Evolutionary conservation across 2,113 vertebrate genomes (phyloP).

Genomic region (Xiphophorus hellerii): DNA sequence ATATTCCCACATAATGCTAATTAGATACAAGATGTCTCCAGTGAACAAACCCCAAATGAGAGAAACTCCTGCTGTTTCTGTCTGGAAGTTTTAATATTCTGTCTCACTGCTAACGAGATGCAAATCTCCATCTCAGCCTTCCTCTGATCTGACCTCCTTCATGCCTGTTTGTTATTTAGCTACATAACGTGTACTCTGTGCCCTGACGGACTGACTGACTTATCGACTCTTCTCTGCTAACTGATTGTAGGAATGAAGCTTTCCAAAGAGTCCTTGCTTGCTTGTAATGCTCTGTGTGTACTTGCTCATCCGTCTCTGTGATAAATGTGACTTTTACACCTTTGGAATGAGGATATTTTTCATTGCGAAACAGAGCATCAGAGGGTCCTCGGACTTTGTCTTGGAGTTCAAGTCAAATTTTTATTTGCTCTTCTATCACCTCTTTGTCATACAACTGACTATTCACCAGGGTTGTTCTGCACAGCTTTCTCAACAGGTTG

Average conservation of each 20-base stretch:
- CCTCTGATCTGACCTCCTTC: background rate
- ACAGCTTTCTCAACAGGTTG: no score
- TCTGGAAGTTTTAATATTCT: background rate
- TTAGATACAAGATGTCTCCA: constrained; percentile 47
- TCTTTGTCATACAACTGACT: no score
- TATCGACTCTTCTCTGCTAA: background rate
- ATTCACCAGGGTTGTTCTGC: no score
- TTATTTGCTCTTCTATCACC: no score
- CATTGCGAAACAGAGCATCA: no score
- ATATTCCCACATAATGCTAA: constrained; percentile 48
- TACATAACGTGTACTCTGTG: constrained; percentile 20
- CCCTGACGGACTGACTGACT: background rate
- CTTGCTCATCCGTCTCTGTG: background rate
- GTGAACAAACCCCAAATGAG: constrained; percentile 8
- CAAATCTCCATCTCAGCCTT: background rate
- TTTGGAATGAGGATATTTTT: background rate
- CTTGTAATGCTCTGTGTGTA: background rate
- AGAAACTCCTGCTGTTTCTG: background rate
- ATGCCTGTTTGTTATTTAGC: constrained; percentile 23
- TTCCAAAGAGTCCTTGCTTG: constrained; percentile 3
- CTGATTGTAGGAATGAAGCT: background rate
- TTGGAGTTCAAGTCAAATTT: no score
- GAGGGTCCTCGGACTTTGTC: no score
- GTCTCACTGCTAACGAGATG: background rate
- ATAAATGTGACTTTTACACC: no score